A percentile compares a stretch with the other conserved stretches of the same genome.
Conservation (phyloP, 2,113 vertebrate species). For the Aramus guarauna region DNA sequence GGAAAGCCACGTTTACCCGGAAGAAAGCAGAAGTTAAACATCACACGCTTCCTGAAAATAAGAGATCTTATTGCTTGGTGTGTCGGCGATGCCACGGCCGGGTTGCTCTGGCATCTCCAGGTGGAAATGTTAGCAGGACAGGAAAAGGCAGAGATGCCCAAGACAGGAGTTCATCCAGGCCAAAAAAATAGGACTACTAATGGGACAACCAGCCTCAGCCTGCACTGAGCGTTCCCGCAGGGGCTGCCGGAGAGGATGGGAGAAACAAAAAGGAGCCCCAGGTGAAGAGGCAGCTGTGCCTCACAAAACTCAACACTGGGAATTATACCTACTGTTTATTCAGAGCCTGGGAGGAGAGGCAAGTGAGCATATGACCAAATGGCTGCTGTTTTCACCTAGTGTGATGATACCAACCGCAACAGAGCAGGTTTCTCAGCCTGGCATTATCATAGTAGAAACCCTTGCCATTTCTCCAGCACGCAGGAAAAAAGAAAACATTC, state of each 20-base stretch:
- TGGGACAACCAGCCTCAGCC: neutral
- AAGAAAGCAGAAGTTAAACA: neutral
- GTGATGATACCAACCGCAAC: neutral
- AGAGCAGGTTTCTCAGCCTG: neutral
- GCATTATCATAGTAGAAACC: neutral
- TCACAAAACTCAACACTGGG: neutral
- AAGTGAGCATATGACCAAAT: neutral
- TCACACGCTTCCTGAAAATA: neutral
- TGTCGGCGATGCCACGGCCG: rapidly evolving
- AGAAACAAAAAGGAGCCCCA: neutral
- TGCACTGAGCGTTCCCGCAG: rapidly evolving
- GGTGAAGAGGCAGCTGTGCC: neutral
- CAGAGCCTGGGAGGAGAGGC: neutral
- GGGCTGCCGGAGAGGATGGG: rapidly evolving
- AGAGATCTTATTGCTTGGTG: neutral
- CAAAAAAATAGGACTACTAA: neutral
- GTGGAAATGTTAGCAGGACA: neutral
- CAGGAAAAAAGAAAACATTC: neutral
- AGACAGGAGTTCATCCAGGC: neutral
- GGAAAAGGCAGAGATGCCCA: neutral
- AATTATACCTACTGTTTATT: neutral
- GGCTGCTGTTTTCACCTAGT: neutral
- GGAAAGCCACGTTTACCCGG: neutral
- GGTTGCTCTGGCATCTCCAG: neutral
- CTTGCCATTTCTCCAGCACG: neutral